Percentiles rank a stretch among this genome's conserved stretches.
Conservation (phyloP, 2,797 vertebrate genomes). For the Ctenosaura bakeri region DNA sequence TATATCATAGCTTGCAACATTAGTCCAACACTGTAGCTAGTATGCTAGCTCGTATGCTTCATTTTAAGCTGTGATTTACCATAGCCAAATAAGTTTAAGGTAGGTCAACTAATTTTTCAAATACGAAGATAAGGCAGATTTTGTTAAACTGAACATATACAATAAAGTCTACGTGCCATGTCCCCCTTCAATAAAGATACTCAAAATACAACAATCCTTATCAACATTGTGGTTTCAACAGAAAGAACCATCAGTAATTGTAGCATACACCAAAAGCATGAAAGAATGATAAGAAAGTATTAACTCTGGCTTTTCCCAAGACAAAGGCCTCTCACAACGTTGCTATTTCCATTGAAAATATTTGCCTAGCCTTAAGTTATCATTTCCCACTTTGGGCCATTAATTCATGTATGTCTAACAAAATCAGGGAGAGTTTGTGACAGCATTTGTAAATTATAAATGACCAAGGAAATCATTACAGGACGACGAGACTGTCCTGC, state of each 20-base stretch:
- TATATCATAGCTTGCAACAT: neutral
- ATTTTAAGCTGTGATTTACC: slow-evolving; percentile 2
- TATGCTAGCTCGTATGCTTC: neutral
- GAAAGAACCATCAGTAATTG: slow-evolving; percentile 51
- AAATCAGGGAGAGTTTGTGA: slow-evolving; percentile 50
- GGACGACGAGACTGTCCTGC: slow-evolving; percentile 57
- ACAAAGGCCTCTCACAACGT: slow-evolving; percentile 51
- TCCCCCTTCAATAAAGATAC: slow-evolving; percentile 34
- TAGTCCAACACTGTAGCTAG: neutral
- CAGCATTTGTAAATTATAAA: slow-evolving; percentile 74
- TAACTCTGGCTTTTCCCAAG: slow-evolving; percentile 63
- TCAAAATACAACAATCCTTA: slow-evolving; percentile 42
- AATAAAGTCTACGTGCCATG: neutral
- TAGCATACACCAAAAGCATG: slow-evolving; percentile 51
- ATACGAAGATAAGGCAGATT: neutral
- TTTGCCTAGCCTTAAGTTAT: slow-evolving; percentile 64
- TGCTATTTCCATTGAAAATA: slow-evolving; percentile 61
- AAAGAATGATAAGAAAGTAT: slow-evolving; percentile 53
- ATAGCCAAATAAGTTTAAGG: neutral
- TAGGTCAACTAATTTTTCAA: neutral
- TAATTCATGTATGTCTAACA: slow-evolving; percentile 65
- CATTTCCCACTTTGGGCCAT: slow-evolving; percentile 63
- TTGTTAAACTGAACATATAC: neutral
- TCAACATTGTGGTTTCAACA: slow-evolving; percentile 42
- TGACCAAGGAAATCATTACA: slow-evolving; percentile 72